These are phyloP conservation scores for Incurvaria masculella DNA, from an alignment of 2,888 invertebrate species.

Conservation along the genomic window DNA sequence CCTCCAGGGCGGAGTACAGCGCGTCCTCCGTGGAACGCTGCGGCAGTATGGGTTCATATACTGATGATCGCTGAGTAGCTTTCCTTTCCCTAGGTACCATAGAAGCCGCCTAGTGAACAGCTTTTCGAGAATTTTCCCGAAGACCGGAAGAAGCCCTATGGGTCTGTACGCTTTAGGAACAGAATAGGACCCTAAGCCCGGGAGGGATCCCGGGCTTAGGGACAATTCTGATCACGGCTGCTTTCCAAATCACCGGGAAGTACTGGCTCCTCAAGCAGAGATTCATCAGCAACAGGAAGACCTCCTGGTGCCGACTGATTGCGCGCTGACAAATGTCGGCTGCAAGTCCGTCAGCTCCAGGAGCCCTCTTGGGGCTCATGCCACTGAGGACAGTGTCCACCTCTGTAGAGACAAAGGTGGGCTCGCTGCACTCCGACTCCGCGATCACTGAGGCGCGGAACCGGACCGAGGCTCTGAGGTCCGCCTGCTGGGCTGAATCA, in stretches of 20 bases:
- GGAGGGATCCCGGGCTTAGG: constrained; percentile 10
- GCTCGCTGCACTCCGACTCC: not conserved
- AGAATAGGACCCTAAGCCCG: constrained; percentile 3
- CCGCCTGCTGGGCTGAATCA: constrained; percentile 6
- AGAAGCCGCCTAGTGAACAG: too few species aligned
- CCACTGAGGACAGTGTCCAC: not conserved
- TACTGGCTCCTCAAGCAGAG: constrained; percentile 3
- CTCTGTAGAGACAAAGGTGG: constrained; percentile 12
- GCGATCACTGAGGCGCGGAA: too few species aligned
- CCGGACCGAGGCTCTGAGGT: too few species aligned
- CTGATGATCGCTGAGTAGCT: too few species aligned
- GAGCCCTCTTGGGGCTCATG: constrained; percentile 15
- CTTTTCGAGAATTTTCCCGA: constrained; percentile 2
- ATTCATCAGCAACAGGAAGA: constrained; percentile 5
- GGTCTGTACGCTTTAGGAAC: not conserved
- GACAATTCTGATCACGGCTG: constrained; percentile 5
- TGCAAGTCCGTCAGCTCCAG: constrained; percentile 15
- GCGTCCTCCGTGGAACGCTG: too few species aligned
- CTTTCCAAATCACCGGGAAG: constrained; percentile 12
- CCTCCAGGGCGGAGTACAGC: too few species aligned
- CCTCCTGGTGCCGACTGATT: not conserved
- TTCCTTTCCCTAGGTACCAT: too few species aligned
- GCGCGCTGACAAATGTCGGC: constrained; percentile 14
- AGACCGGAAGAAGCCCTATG: not conserved
- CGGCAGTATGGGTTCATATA: too few species aligned